Evolutionary conservation across 2,113 vertebrate species (phyloP).

Genomic region (Galbula dea): DNA sequence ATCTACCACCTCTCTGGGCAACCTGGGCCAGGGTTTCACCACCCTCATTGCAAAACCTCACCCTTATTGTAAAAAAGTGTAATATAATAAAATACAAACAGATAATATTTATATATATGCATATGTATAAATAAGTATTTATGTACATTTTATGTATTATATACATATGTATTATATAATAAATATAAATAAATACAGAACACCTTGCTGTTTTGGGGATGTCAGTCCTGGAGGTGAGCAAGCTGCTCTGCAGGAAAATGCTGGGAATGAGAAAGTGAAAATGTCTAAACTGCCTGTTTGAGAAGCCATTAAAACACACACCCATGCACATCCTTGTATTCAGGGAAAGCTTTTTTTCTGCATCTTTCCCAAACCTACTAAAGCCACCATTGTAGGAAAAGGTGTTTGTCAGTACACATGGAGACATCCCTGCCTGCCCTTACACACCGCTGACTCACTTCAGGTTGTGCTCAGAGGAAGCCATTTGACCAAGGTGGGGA

Average conservation of each 20-base stretch:
- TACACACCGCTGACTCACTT: background rate
- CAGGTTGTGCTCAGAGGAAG: background rate
- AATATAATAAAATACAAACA: background rate
- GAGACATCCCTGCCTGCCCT: background rate
- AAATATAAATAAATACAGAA: background rate
- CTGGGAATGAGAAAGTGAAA: background rate
- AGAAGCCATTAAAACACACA: background rate
- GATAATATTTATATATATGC: background rate
- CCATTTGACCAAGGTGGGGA: background rate
- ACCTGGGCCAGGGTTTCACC: background rate
- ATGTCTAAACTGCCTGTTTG: background rate
- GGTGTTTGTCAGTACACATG: rapidly evolving
- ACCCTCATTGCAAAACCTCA: background rate
- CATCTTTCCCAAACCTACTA: background rate
- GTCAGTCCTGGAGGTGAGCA: background rate
- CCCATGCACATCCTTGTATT: rapidly evolving
- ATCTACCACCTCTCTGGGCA: too few species aligned
- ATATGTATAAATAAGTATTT: too few species aligned
- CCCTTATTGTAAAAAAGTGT: background rate
- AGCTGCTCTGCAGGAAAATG: background rate
- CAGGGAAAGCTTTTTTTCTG: background rate
- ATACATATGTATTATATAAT: too few species aligned
- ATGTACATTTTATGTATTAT: too few species aligned
- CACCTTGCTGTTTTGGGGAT: background rate
- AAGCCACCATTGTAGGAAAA: background rate